These are phyloP conservation scores for Caenorhabditis macrosperma DNA, from an alignment of 2,888 invertebrate genomes.

Conservation along the genomic window DNA sequence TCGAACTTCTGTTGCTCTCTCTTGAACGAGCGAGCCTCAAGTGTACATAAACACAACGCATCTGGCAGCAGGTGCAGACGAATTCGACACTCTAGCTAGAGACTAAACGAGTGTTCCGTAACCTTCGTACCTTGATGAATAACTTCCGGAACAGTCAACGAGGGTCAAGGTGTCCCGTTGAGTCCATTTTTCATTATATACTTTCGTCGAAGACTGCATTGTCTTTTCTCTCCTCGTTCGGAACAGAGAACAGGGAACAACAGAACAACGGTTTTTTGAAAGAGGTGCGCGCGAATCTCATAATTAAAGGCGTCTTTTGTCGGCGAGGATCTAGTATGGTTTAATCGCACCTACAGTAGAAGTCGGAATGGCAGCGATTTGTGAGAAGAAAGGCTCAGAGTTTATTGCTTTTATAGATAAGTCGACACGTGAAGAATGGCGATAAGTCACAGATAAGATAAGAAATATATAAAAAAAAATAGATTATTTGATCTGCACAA, in stretches of 20 bases:
- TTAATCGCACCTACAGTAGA: not conserved
- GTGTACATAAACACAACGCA: not conserved
- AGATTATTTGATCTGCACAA: not conserved
- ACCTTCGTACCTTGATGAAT: not conserved
- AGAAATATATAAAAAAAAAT: not conserved
- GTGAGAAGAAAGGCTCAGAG: not conserved
- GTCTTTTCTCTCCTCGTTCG: not conserved
- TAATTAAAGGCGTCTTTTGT: not conserved
- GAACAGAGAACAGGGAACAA: no score
- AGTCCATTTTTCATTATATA: not conserved
- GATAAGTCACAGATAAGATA: not conserved
- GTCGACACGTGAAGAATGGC: not conserved
- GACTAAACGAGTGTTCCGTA: not conserved
- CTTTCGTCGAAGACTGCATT: not conserved
- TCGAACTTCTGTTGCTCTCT: not conserved
- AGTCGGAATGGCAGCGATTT: not conserved
- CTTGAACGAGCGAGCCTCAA: not conserved
- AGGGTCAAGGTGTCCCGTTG: not conserved
- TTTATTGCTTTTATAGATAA: not conserved
- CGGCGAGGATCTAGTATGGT: not conserved
- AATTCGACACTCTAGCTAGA: not conserved
- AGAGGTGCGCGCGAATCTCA: not conserved
- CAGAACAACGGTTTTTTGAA: not conserved
- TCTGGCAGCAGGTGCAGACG: not conserved
- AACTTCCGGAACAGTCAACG: not conserved